These are phyloP conservation scores for Drosophila repleta DNA, from an alignment of 1,140 invertebrate species.

Conservation along the genomic window DNA sequence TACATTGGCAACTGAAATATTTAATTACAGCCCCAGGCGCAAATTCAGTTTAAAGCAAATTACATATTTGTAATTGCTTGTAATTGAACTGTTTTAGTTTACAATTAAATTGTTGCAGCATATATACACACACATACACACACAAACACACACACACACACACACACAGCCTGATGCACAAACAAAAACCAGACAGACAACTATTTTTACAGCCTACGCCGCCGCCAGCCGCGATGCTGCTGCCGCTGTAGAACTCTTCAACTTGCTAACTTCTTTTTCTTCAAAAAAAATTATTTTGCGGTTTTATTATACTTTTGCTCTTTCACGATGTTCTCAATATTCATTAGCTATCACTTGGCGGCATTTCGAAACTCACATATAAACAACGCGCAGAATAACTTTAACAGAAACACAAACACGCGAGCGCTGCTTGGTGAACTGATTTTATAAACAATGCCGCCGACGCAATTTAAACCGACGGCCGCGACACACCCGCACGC, in stretches of 20 bases:
- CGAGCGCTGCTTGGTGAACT: constrained; percentile 23
- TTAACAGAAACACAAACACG: constrained; percentile 28
- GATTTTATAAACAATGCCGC: constrained; percentile 45
- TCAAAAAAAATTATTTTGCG: not conserved
- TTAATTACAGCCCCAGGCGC: constrained; percentile 62
- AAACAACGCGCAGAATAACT: constrained; percentile 15
- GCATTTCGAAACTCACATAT: constrained; percentile 28
- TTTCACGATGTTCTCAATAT: constrained; percentile 36
- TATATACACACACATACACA: constrained; percentile 30
- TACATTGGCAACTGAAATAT: constrained; percentile 57
- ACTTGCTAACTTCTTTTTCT: constrained; percentile 26
- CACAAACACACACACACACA: constrained; percentile 11
- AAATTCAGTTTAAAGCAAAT: constrained; percentile 69
- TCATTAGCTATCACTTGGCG: constrained; percentile 28
- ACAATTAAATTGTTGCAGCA: constrained; percentile 74
- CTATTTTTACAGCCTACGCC: constrained; percentile 51
- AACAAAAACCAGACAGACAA: constrained; percentile 51
- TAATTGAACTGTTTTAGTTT: constrained; percentile 75
- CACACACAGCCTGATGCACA: constrained; percentile 15
- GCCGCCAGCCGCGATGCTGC: constrained; percentile 22
- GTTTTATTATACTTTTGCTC: constrained; percentile 8
- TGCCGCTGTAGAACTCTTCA: constrained; percentile 33
- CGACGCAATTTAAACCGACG: constrained; percentile 43
- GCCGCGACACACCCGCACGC: constrained; percentile 43
- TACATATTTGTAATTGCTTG: constrained; percentile 68